Conservation (phyloP, 2,113 vertebrate genomes). For the Cyphomyrus plagiostoma region DNA sequence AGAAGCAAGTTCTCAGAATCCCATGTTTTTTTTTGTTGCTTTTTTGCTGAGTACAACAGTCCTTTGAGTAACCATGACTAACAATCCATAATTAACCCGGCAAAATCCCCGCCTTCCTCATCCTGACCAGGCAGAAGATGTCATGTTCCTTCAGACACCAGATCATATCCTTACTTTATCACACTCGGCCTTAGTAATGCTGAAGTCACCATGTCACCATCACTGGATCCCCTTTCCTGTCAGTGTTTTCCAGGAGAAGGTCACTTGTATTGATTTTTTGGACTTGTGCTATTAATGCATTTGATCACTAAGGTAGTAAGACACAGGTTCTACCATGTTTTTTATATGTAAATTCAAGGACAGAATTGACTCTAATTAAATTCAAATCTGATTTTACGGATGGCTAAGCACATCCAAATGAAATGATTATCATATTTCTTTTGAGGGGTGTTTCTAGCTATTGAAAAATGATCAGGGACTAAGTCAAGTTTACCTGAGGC, state of each 20-base stretch:
- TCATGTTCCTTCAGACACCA: background rate
- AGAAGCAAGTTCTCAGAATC: background rate
- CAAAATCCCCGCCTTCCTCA: background rate
- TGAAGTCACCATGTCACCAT: background rate
- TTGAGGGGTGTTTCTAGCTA: background rate
- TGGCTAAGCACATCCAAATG: background rate
- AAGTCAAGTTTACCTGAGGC: too few relatives aligned
- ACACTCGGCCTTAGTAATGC: background rate
- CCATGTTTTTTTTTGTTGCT: background rate
- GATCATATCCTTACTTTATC: slow-evolving; percentile 10
- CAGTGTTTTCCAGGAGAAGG: background rate
- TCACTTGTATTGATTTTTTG: background rate
- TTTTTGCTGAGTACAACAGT: slow-evolving; percentile 1
- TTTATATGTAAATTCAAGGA: background rate
- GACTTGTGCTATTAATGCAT: background rate
- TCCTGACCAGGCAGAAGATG: background rate
- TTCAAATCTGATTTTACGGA: background rate
- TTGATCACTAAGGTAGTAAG: background rate
- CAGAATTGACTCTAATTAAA: background rate
- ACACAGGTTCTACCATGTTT: background rate
- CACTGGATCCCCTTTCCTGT: background rate
- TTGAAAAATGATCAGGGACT: too few relatives aligned
- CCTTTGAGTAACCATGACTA: background rate
- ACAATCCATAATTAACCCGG: slow-evolving; percentile 10
- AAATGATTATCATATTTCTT: background rate